These are phyloP conservation scores for Lineus longissimus DNA, from an alignment of 1,140 invertebrate genomes.

Conservation along the genomic window DNA sequence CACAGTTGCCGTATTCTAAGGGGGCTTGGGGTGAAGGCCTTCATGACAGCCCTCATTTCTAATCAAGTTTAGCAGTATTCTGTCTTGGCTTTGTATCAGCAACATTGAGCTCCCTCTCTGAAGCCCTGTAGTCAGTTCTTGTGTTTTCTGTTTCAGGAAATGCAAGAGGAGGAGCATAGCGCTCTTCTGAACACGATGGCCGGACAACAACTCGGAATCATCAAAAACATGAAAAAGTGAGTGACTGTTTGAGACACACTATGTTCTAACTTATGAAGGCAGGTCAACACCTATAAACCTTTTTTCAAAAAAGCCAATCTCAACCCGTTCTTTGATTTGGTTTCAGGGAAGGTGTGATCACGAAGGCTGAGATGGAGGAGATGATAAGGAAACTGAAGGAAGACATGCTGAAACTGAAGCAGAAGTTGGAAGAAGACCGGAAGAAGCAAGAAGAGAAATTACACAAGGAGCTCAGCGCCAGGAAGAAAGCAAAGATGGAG, in stretches of 20 bases:
- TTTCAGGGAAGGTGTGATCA: constrained; percentile 23
- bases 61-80: neutral
- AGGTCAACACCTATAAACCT: too few relatives aligned
- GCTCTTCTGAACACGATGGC: constrained; percentile 43
- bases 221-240: constrained; percentile 44
- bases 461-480: constrained; percentile 34
- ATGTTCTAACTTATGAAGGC: too few relatives aligned
- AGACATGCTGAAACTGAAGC: constrained; percentile 36
- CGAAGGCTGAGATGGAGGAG: constrained; percentile 26
- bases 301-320: too few relatives aligned
- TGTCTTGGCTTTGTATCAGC: neutral
- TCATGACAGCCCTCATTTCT: too few relatives aligned
- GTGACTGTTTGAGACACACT: too few relatives aligned
- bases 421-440: constrained; percentile 35
- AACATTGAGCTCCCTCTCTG: neutral
- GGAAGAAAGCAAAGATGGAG: constrained; percentile 15
- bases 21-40: neutral
- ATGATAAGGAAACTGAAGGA: constrained; percentile 32
- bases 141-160: constrained; percentile 27
- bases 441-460: constrained; percentile 33
- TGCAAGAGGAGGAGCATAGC: constrained; percentile 37
- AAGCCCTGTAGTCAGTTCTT: neutral
- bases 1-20: neutral
- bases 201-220: constrained; percentile 30
- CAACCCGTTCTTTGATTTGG: too few relatives aligned